Percentiles rank a stretch among this genome's conserved stretches.
These are phyloP conservation scores for Megatriorchis doriae DNA, from an alignment of 2,113 vertebrate species.

Conservation along the genomic window DNA sequence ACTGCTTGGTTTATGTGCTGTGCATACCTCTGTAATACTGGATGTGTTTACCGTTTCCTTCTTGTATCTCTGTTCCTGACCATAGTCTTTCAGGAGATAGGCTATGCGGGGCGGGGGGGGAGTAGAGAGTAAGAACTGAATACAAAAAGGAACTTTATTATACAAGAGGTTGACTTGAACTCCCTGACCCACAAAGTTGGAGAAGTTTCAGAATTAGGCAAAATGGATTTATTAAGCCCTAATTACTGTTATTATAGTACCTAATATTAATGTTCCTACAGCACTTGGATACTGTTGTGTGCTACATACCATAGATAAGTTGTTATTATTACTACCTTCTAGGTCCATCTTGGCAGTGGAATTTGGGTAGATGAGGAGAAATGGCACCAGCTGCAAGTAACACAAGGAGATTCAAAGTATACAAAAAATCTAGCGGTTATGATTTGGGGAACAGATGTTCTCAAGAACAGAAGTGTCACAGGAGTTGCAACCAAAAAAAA, in stretches of 20 bases:
- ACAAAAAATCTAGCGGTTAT: constrained; percentile 99
- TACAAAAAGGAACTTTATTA: not conserved
- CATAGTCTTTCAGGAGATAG: constrained; percentile 1
- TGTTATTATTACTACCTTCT: constrained; percentile 65
- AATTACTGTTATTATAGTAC: constrained; percentile 60
- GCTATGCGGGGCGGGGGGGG: not conserved
- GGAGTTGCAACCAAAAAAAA: constrained; percentile 99
- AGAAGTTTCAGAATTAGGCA: constrained; percentile 55
- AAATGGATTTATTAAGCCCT: constrained; percentile 57
- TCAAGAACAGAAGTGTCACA: constrained; percentile 98
- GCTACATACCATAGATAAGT: constrained; percentile 60
- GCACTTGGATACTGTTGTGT: constrained; percentile 66
- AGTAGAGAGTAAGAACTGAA: not conserved
- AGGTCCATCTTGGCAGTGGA: constrained; percentile 97
- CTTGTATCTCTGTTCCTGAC: not conserved
- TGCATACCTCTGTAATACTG: constrained; percentile 15
- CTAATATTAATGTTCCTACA: constrained; percentile 61
- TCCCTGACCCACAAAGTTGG: constrained; percentile 30
- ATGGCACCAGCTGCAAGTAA: constrained; percentile 98
- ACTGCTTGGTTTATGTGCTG: constrained; percentile 30
- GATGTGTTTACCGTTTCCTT: constrained; percentile 34
- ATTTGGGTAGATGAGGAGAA: constrained; percentile 99
- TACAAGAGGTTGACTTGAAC: constrained; percentile 29
- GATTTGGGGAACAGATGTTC: constrained; percentile 99
- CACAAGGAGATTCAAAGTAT: constrained; percentile 99